These are phyloP conservation scores for Cyanoliseus patagonus DNA, from an alignment of 2,113 vertebrate genomes.

Conservation along the genomic window DNA sequence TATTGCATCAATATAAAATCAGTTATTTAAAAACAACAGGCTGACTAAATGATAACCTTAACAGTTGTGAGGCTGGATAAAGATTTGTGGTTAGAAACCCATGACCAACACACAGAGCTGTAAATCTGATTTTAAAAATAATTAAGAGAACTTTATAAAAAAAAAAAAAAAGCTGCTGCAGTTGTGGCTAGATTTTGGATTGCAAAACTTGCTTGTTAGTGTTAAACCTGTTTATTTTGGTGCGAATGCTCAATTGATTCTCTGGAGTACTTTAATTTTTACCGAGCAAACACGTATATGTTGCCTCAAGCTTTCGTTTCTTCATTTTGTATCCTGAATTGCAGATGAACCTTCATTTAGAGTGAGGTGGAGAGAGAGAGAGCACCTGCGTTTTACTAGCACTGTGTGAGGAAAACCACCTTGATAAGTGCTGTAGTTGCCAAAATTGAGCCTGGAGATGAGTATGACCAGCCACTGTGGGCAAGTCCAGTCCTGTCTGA, in stretches of 20 bases:
- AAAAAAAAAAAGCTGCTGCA: neutral
- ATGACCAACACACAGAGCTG: neutral
- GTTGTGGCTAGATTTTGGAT: rapidly evolving
- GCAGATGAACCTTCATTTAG: neutral
- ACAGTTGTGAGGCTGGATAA: neutral
- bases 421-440: neutral
- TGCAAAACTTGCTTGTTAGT: neutral
- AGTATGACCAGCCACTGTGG: neutral
- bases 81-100: neutral
- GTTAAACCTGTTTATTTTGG: neutral
- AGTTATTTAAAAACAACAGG: neutral
- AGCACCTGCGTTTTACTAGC: neutral
- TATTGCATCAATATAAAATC: neutral
- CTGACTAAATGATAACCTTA: neutral
- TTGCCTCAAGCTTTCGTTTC: neutral
- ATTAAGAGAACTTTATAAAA: neutral
- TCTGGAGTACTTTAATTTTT: neutral
- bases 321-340: neutral
- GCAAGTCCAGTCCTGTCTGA: neutral
- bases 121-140: neutral
- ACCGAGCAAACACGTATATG: rapidly evolving
- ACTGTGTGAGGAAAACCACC: neutral
- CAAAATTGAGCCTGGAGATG: neutral
- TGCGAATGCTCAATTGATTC: neutral
- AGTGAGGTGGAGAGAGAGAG: neutral